Conservation (phyloP, 2,797 vertebrate genomes). For the Labroides dimidiatus region DNA sequence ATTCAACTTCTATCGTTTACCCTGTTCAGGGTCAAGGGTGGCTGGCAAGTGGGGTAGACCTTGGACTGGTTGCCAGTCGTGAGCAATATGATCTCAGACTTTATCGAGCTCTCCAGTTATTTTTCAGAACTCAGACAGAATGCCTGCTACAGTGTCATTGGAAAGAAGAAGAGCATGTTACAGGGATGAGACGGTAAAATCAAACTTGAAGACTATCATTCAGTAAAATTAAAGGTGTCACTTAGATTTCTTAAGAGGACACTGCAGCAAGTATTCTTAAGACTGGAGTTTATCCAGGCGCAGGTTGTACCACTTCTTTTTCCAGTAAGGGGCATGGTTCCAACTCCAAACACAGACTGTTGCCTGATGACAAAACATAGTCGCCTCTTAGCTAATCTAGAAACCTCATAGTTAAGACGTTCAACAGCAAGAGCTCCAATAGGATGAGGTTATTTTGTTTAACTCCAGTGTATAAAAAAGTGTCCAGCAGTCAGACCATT, state of each 20-base stretch:
- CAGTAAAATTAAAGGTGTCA: neutral
- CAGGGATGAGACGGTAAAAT: neutral
- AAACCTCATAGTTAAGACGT: neutral
- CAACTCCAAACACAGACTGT: neutral
- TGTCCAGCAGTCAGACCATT: constrained; percentile 4
- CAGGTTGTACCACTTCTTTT: neutral
- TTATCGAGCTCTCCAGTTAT: neutral
- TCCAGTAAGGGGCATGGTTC: too few species aligned
- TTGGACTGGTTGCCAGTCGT: too few species aligned
- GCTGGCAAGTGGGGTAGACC: too few species aligned
- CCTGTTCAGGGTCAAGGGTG: too few species aligned
- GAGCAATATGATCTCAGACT: neutral
- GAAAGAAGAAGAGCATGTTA: neutral
- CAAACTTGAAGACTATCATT: neutral
- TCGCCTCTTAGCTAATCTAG: neutral
- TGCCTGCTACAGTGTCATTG: constrained; percentile 6
- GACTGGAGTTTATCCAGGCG: neutral
- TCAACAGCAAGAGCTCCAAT: neutral
- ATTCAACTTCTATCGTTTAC: too few species aligned
- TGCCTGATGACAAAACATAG: neutral
- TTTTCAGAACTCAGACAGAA: neutral
- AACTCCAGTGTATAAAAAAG: constrained; percentile 12
- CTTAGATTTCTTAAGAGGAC: neutral
- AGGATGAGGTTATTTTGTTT: constrained; percentile 16
- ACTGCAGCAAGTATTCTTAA: neutral